Base-by-base conservation (phyloP, 2,797 vertebrate species). In the Hoplostethus atlanticus region DNA sequence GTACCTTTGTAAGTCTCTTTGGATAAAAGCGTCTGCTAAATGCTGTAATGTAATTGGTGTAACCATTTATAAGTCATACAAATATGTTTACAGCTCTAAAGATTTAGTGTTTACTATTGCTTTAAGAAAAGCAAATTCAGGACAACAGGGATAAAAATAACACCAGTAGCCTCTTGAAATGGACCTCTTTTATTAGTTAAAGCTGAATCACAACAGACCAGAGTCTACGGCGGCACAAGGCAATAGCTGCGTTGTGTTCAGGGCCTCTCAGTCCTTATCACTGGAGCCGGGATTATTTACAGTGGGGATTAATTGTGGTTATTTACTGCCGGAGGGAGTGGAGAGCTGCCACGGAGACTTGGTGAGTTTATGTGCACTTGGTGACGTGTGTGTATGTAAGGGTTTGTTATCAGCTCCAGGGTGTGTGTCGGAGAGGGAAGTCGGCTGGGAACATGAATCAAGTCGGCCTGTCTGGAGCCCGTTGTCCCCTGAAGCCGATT, bases 251-350 rank as follows among this genome's bases (percentile, higher is more conserved):
- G 36, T 31, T 46, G 48, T 11, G 40, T 51, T 65, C 38, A 13
- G 21, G 48, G 28, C 34, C 54, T 66, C 17, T 66, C 17, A 10
- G 31, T 57, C 47, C 50, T 55, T 42, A 68, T 76, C 71, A 68
- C 13, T 8, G 53, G 36, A 31, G 46, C 28, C n/a, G 47, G 7
- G 61, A 70, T 83, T 63, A 71, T 76, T 67, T 73, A 71, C 71
- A 62, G 55, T 1, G 11, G 38, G 31, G 55, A 75, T 61, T 76
- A 72, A 64, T 47, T 62, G 61, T 55, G 25, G 16, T 58, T 71
- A 71, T 73, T 77, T 71, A 73, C 59, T 28, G 53, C 73, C 51
- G 40, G 52, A 54, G 66, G 34, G 31, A 55, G 21, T 38, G 38
- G 59, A 40, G 56, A 47, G 40, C 38, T 31, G 48, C 52, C n/a